Percentiles rank a stretch among this genome's conserved stretches.
Evolutionary conservation across 2,113 vertebrate genomes (phyloP).

Genomic region (Ctenomys sociabilis): DNA sequence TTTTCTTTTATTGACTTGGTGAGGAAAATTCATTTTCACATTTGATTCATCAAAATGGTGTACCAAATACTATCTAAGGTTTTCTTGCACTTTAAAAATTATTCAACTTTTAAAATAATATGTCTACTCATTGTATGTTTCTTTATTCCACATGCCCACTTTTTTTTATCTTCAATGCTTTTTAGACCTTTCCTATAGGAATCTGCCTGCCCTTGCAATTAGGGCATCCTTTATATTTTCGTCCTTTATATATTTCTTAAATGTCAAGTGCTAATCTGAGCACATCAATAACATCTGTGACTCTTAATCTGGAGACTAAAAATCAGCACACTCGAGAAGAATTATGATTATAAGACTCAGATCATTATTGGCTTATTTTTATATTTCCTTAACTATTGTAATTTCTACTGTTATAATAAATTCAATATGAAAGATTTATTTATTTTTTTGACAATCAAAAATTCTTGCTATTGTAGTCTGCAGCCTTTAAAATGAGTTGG

Average conservation of each 20-base stretch:
- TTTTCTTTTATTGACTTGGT: not conserved
- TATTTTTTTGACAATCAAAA: no score
- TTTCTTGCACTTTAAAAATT: conserved; percentile 47
- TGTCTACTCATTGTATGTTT: not conserved
- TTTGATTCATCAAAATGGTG: not conserved
- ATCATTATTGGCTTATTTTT: no score
- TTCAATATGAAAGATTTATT: no score
- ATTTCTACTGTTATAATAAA: no score
- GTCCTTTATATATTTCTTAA: no score
- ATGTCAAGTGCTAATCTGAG: not conserved
- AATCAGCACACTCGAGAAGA: not conserved
- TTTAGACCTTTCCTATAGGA: not conserved
- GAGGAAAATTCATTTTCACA: not conserved
- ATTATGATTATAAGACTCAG: no score
- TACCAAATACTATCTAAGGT: not conserved
- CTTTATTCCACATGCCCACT: not conserved
- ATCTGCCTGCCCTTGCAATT: not conserved
- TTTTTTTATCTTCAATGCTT: not conserved
- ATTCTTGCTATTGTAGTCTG: no score
- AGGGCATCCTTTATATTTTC: not conserved
- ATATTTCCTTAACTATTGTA: no score
- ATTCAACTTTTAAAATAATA: not conserved
- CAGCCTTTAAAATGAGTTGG: no score
- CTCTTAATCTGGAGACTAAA: not conserved
- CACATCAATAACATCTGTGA: not conserved